A percentile compares a stretch with the other conserved stretches of the same genome.
These are phyloP conservation scores for Pelusios castaneus DNA, from an alignment of 2,113 vertebrate genomes.

Conservation along the genomic window DNA sequence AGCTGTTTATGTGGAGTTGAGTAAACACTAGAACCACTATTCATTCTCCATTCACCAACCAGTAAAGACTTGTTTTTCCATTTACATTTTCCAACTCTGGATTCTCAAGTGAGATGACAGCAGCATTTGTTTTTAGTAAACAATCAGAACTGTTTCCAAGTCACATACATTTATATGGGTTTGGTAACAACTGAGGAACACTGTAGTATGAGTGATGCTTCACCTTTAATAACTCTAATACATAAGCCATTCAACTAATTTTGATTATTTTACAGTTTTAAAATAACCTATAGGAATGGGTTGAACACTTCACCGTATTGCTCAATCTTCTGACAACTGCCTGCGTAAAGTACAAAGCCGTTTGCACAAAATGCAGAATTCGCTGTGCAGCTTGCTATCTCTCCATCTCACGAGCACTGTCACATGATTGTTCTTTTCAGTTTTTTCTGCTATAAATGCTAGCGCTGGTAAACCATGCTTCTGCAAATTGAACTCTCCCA, in stretches of 20 bases:
- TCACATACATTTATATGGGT: conserved; percentile 1
- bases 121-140: conserved; percentile 13
- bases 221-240: conserved; percentile 28
- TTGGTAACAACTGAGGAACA: conserved; percentile 5
- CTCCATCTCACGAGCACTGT: conserved; percentile 46
- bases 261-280: conserved; percentile 54
- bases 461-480: conserved; percentile 59
- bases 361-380: conserved; percentile 58
- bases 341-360: conserved; percentile 61
- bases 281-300: conserved; percentile 53
- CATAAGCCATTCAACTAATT: conserved; percentile 41
- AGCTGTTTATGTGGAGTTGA: neutral
- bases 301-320: conserved; percentile 30
- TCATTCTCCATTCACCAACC: neutral
- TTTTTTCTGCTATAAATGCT: conserved; percentile 40
- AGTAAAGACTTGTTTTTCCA: neutral
- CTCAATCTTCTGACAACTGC: conserved; percentile 70
- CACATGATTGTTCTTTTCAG: conserved; percentile 42
- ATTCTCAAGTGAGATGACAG: neutral
- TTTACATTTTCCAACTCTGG: neutral
- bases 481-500: conserved; percentile 21
- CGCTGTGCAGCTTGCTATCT: conserved; percentile 47
- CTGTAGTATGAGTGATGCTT: conserved; percentile 13
- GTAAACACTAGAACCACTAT: neutral
- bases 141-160: neutral